Conservation (phyloP, 1,140 invertebrate species). For the Saxidomus purpurata region DNA sequence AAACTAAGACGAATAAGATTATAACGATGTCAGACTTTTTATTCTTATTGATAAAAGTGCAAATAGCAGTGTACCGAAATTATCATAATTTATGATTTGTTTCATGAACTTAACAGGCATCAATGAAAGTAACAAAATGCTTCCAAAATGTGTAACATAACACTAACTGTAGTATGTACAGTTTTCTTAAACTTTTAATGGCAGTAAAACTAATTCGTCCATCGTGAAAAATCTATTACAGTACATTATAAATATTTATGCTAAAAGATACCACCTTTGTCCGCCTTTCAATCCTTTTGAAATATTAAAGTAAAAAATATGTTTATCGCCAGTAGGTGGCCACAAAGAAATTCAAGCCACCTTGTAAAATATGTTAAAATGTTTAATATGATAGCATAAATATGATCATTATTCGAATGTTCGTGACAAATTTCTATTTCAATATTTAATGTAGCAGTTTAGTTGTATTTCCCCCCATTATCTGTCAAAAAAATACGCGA, state of each 20-base stretch:
- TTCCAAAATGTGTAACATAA: not conserved
- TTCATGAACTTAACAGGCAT: too few species aligned
- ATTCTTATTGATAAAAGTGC: too few species aligned
- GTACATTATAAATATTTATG: not conserved
- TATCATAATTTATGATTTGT: too few species aligned
- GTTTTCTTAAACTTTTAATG: not conserved
- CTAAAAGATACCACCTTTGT: not conserved
- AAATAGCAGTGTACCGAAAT: too few species aligned
- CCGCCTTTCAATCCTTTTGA: not conserved
- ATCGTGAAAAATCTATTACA: not conserved
- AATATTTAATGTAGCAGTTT: not conserved
- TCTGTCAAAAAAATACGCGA: not conserved
- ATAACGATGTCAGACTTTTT: too few species aligned
- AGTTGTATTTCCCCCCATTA: not conserved
- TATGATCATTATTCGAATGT: not conserved
- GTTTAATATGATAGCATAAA: not conserved
- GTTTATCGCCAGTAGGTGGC: not conserved
- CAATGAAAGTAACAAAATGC: too few species aligned
- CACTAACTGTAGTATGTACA: not conserved
- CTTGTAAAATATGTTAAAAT: not conserved
- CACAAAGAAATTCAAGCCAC: not conserved
- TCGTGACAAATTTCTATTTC: constrained; percentile 16
- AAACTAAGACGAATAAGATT: too few species aligned
- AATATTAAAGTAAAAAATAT: not conserved
- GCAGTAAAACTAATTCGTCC: not conserved